Base-by-base conservation (phyloP, 2,797 vertebrate genomes). In the Trachops cirrhosus region DNA sequence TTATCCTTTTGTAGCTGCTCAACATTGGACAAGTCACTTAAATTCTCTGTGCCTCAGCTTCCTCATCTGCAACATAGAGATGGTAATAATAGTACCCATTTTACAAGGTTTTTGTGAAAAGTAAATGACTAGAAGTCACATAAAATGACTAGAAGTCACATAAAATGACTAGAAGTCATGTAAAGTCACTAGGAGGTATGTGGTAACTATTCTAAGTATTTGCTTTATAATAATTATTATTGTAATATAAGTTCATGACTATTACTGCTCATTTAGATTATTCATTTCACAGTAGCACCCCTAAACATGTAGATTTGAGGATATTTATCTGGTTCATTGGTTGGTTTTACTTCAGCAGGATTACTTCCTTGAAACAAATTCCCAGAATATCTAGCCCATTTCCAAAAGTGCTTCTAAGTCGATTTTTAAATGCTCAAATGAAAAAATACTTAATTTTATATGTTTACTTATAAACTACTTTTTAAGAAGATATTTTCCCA, bases 401-500 rank as follows among this genome's bases (percentile, higher is more conserved):
- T 86, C n/a, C 70, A 90, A 92, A 89, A 70, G 29, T 7, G 11
- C 18, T 75, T 92, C 59, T 70, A 71, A 75, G 64, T 57, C 9
- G 21, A 39, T 64, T 92, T 75, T 89, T 86, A 83, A 96, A 82
- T 41, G 14, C 8, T 92, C 54, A 82, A 6, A 50, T 37, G 21
- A 0, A 94, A 94, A 78, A 84, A 78, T 75, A 85, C 19, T 80
- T 57, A 67, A 75, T 86, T 95, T 89, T 92, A 48, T 78, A 92
- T 48, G 44, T 80, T 86, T 88, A 86, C 22, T 85, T 86, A 1
- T 70, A 93, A 70, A 32, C 34, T 52, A 48, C 39, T 77, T 70
- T 86, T 92, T 91, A 83, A 71, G n/a, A 93, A 90, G 48, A 68
- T 78, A 48, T 59, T 90, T 92, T 78, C 84, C 90, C 80, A 94